Percentiles rank a stretch among this genome's conserved stretches.
Conservation (phyloP, 2,888 invertebrate species). For the Meta bourneti region DNA sequence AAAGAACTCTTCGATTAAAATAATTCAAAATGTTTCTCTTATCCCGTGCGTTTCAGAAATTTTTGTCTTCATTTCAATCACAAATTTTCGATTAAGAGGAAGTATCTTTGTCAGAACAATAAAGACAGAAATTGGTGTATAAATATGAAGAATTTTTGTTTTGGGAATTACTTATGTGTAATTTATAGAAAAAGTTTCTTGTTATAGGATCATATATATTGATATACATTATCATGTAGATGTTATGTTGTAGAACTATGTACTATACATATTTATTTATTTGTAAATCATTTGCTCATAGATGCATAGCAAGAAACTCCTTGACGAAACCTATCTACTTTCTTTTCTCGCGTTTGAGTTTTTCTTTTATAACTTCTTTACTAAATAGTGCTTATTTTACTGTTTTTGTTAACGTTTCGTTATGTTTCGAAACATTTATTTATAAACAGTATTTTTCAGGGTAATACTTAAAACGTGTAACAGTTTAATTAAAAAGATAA, state of each 20-base stretch:
- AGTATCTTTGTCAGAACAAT: too few species aligned
- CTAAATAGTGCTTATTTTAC: not conserved
- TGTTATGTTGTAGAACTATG: constrained; percentile 41
- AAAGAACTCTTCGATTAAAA: too few species aligned
- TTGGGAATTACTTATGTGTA: not conserved
- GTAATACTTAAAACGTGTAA: too few species aligned
- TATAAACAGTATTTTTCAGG: not conserved
- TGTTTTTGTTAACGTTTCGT: not conserved
- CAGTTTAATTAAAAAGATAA: too few species aligned
- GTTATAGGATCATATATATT: constrained; percentile 35
- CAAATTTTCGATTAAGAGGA: too few species aligned
- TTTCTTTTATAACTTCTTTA: not conserved
- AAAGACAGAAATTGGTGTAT: not conserved
- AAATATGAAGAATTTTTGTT: constrained; percentile 46
- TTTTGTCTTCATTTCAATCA: too few species aligned
- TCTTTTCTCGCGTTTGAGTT: not conserved
- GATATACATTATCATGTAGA: constrained; percentile 31
- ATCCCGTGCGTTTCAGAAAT: too few species aligned
- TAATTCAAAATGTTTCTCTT: too few species aligned
- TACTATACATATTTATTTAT: constrained; percentile 46
- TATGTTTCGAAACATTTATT: not conserved
- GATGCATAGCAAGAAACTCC: constrained; percentile 27
- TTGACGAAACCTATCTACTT: not conserved
- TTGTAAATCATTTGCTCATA: constrained; percentile 41
- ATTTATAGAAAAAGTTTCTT: constrained; percentile 39